phyloP scores from a whole-genome alignment of 1,140 invertebrate species.

The Apis florea region DNA sequence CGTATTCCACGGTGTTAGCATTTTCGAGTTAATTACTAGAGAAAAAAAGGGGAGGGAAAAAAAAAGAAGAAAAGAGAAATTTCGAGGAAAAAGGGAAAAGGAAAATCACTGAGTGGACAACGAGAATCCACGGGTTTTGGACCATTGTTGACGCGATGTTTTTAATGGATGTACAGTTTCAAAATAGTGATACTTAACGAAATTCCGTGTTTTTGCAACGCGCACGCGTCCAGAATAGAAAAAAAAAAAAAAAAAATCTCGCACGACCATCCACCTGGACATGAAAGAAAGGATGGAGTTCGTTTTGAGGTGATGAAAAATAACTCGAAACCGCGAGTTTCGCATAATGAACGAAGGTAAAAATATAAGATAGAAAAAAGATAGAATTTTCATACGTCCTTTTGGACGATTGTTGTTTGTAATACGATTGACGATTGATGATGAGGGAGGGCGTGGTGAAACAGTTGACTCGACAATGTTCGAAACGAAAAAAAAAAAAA shows the following conservation, averaged over 20 bases:
- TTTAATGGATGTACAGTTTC: constrained; percentile 20
- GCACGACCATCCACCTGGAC: background rate
- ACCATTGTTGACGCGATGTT: background rate
- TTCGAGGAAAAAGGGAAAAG: background rate
- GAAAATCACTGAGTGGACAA: constrained; percentile 19
- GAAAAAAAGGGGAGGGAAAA: background rate
- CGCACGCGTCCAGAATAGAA: constrained; percentile 4
- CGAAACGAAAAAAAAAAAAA: no score
- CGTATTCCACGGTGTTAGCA: constrained; percentile 35
- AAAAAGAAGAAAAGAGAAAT: background rate
- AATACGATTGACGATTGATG: no score
- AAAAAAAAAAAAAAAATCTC: background rate
- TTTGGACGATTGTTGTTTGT: no score
- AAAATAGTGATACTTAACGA: constrained; percentile 30
- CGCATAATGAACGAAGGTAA: no score
- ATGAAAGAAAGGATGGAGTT: constrained; percentile 21
- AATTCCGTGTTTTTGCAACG: constrained; percentile 28
- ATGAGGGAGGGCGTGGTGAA: no score
- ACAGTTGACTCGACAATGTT: no score
- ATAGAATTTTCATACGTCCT: background rate
- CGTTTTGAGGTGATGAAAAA: background rate
- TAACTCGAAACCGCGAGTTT: background rate
- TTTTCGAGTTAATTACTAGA: constrained; percentile 47
- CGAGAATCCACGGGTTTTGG: background rate
- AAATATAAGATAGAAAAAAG: background rate